These are phyloP conservation scores for Hemichromis elongatus DNA, from an alignment of 2,113 vertebrate genomes.

Conservation along the genomic window DNA sequence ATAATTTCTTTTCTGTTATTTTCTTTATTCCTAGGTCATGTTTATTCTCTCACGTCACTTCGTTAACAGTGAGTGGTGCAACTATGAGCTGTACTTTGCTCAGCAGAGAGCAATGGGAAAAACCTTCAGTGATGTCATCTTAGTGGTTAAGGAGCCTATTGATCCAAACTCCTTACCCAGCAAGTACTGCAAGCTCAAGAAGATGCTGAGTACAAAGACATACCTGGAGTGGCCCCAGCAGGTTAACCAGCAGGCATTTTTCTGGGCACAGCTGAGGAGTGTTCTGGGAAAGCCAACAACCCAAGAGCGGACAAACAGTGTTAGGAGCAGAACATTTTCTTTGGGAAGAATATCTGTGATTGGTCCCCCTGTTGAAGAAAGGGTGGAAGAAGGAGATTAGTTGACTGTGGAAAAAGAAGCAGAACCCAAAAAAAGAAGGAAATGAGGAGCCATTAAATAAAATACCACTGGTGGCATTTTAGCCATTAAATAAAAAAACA, in stretches of 20 bases:
- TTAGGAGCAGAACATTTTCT: conserved; percentile 23
- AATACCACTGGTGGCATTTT: not conserved
- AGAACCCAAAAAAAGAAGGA: not conserved
- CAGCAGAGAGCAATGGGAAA: conserved; percentile 81
- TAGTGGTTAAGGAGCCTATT: conserved; percentile 80
- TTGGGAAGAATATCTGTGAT: conserved; percentile 1
- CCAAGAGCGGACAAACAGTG: not conserved
- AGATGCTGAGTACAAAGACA: conserved; percentile 78
- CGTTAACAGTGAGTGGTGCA: conserved; percentile 87
- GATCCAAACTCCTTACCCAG: conserved; percentile 72
- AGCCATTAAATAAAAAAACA: not conserved
- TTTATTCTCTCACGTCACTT: conserved; percentile 80
- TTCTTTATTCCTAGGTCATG: conserved; percentile 65
- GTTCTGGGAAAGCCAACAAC: conserved; percentile 69
- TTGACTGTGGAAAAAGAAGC: not conserved
- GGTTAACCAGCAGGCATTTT: conserved; percentile 71
- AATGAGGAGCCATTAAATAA: not conserved
- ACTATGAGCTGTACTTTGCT: conserved; percentile 86
- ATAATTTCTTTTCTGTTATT: not conserved
- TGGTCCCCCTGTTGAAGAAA: not conserved
- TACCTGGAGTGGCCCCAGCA: conserved; percentile 85
- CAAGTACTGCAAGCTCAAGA: conserved; percentile 80
- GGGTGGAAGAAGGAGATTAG: not conserved
- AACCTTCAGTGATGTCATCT: conserved; percentile 74
- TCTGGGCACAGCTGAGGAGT: conserved; percentile 79